Evolutionary conservation across 1,140 invertebrate species (phyloP).

Genomic region (Chironomus tepperi): DNA sequence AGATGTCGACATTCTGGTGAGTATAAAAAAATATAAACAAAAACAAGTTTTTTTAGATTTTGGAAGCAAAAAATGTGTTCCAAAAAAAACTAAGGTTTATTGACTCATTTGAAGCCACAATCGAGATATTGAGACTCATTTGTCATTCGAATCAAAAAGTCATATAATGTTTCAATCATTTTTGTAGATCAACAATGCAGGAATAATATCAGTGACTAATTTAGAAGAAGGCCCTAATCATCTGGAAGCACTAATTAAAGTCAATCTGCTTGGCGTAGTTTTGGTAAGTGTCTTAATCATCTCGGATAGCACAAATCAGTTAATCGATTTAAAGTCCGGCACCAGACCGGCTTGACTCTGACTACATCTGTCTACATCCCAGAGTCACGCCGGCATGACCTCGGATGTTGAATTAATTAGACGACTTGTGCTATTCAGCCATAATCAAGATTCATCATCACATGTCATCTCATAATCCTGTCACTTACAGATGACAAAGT

Average conservation of each 20-base stretch:
- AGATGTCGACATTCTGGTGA: slow-evolving; percentile 36
- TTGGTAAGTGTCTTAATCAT: slow-evolving; percentile 32
- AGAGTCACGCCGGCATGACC: no score
- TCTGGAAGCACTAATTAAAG: slow-evolving; percentile 36
- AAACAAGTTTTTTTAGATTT: neutral
- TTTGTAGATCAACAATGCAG: slow-evolving; percentile 34
- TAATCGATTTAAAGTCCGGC: neutral
- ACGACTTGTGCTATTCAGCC: no score
- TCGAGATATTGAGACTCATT: no score
- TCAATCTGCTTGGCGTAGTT: slow-evolving; percentile 37
- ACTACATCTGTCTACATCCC: no score
- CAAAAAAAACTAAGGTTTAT: no score
- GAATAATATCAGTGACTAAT: slow-evolving; percentile 37
- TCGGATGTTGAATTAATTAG: no score
- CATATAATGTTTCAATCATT: no score
- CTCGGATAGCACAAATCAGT: neutral
- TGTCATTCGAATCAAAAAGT: no score
- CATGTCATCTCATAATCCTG: no score
- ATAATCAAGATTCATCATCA: no score
- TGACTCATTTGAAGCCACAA: no score
- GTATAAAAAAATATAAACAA: neutral
- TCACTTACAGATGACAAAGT: slow-evolving; percentile 34
- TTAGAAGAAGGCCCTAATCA: slow-evolving; percentile 35
- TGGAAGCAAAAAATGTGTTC: neutral
- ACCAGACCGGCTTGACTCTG: no score